These are phyloP conservation scores for Geopemphigus sp. DNA, from an alignment of 1,140 invertebrate genomes.

Conservation along the genomic window DNA sequence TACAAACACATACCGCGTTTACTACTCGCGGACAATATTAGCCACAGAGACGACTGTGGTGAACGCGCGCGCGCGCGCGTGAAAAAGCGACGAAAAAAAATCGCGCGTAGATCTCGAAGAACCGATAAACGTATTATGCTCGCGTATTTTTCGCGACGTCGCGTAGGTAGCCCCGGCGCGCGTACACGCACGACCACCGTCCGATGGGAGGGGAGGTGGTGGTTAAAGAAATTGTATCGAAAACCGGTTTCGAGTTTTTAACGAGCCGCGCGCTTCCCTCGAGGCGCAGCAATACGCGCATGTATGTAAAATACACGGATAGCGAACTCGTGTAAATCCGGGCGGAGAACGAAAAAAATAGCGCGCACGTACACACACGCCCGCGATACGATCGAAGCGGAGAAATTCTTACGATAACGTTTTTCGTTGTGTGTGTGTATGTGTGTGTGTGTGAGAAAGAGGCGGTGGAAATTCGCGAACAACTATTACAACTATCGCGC, in stretches of 20 bases:
- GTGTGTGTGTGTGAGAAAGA: no score
- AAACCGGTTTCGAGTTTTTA: constrained; percentile 38
- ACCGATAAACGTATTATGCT: neutral
- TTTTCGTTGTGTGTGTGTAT: no score
- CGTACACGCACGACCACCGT: neutral
- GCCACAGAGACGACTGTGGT: no score
- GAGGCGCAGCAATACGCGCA: no score
- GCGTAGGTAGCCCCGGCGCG: neutral
- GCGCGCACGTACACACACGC: neutral
- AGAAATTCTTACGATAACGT: constrained; percentile 34
- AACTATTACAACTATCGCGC: no score
- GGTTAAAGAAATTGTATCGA: constrained; percentile 17
- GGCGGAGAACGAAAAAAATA: neutral
- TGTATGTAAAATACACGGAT: neutral
- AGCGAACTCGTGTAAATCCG: constrained; percentile 1
- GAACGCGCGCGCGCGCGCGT: neutral
- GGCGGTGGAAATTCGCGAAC: no score
- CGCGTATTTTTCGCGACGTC: constrained; percentile 9
- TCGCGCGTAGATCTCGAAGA: constrained; percentile 20
- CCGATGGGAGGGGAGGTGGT: no score
- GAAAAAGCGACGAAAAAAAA: constrained; percentile 22
- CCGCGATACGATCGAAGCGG: neutral
- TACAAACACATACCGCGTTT: no score
- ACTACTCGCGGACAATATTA: no score
- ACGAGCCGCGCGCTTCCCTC: constrained; percentile 22